These are phyloP conservation scores for Ecliptopera silaceata DNA, from an alignment of 2,888 invertebrate genomes.

Conservation along the genomic window DNA sequence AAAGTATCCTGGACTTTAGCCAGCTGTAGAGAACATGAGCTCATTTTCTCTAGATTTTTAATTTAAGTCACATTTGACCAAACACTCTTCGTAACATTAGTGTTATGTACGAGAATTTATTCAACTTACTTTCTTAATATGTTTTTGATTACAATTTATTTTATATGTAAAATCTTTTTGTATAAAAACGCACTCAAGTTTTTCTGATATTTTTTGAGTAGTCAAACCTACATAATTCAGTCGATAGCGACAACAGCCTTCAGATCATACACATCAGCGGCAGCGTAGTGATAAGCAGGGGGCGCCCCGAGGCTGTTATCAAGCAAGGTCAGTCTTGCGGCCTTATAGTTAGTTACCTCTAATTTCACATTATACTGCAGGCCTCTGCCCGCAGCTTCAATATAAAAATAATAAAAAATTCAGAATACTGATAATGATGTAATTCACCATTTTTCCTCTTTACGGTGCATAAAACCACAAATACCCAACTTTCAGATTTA, in stretches of 20 bases:
- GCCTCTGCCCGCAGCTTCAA: neutral
- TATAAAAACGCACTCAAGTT: too few species aligned
- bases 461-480: neutral
- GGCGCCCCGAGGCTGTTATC: conserved; percentile 8
- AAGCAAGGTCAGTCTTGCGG: conserved; percentile 14
- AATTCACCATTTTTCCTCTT: neutral
- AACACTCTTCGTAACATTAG: too few species aligned
- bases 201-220: too few species aligned
- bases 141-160: too few species aligned
- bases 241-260: neutral
- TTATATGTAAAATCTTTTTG: too few species aligned
- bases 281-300: conserved; percentile 10
- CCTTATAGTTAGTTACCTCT: conserved; percentile 1
- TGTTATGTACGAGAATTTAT: too few species aligned
- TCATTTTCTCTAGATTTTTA: neutral
- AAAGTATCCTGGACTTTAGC: neutral
- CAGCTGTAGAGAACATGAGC: neutral
- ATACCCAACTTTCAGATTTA: neutral
- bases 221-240: neutral
- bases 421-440: too few species aligned
- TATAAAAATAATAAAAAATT: neutral
- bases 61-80: neutral
- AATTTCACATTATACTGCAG: conserved; percentile 1
- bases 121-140: neutral
- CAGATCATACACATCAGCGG: too few species aligned